Base-by-base conservation (phyloP, 2,113 vertebrate genomes). In the Phalacrocorax aristotelis region DNA sequence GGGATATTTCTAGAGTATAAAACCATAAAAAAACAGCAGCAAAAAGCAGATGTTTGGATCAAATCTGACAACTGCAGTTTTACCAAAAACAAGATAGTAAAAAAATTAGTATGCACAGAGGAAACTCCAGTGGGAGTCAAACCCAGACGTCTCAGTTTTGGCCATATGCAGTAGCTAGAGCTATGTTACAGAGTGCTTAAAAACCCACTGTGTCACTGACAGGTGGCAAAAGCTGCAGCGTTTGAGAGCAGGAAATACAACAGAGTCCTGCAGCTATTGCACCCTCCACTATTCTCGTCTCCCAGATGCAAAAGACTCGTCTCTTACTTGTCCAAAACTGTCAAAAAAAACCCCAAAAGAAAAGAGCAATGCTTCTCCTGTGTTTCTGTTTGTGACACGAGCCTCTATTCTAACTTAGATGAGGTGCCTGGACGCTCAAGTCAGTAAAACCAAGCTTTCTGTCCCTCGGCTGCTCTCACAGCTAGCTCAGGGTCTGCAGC, bases 341-440 rank as follows among this genome's bases (percentile, higher is more conserved):
- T 27, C 4, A 22, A 38, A 38, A 71, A 66, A 8, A 72, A 46
- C 8, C 12, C 12, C 12, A 44, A 44, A 16, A 44, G 7, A 48
- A 36, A 4, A 74, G 15, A 78, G 36, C 0, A 0, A 32, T 0
- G 21, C 18, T 82, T 76, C 25, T 62, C 21, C 48, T 7, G 11
- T 7, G 44, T 36, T 32, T 75, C 11, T 29, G 29, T 71, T 72
- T 52, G 62, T 68, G 90, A 64, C n/a, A 0, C 0, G n/a, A 92
- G 48, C 44, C 66, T 25, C 77, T 15, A 25, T 40, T 32, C 34
- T 4, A 10, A 46, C 76, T 78, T 23, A 17, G 52, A 85, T 30
- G 83, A 87, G 32, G 36, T 48, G 34, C 26, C 42, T 32, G 57
- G 38, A 72, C 20, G 7, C 71, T 15, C 3, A 11, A 70, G n/a